These are phyloP conservation scores for Latrodectus hesperus DNA, from an alignment of 2,888 invertebrate genomes.

Conservation along the genomic window DNA sequence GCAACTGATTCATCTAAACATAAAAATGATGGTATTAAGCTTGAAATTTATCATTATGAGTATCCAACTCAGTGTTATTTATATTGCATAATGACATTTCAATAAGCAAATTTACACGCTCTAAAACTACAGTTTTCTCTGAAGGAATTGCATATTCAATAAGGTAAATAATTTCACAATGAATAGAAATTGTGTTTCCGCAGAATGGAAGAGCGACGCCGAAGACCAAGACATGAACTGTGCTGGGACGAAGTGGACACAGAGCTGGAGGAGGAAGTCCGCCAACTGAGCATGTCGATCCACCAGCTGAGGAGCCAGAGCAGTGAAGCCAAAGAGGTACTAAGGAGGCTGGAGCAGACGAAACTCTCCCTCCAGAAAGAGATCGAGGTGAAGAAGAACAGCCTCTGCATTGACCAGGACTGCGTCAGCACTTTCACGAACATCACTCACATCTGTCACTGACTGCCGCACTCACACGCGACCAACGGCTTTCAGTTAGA, in stretches of 20 bases:
- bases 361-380: constrained; percentile 94
- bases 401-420: constrained; percentile 93
- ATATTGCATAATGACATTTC: no score
- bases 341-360: constrained; percentile 88
- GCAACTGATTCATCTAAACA: no score
- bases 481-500: no score
- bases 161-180: no score
- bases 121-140: no score
- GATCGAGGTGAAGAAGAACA: constrained; percentile 91
- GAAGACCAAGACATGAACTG: constrained; percentile 52
- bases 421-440: constrained; percentile 77
- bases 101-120: no score
- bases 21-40: no score
- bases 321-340: constrained; percentile 73
- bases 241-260: constrained; percentile 51
- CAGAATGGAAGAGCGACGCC: constrained; percentile 51
- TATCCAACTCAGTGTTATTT: no score
- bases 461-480: background rate
- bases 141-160: no score
- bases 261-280: constrained; percentile 63
- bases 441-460: constrained; percentile 43
- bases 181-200: no score
- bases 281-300: constrained; percentile 33
- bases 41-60: no score
- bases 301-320: constrained; percentile 53